phyloP scores from a whole-genome alignment of 2,797 vertebrate genomes.

The Platalea minor region DNA sequence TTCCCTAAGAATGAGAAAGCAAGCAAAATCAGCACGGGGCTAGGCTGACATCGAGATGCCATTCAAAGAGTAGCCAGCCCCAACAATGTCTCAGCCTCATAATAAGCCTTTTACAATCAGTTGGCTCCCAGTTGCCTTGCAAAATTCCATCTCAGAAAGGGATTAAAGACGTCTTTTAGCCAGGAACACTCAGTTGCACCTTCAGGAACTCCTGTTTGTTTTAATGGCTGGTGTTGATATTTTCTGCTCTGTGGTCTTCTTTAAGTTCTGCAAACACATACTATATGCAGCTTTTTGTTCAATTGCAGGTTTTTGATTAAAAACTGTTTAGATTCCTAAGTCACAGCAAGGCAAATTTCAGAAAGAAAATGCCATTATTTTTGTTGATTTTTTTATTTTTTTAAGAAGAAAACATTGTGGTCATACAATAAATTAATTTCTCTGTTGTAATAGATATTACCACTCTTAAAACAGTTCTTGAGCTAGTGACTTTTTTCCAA shows the following conservation, averaged over 20 bases:
- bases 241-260: background rate
- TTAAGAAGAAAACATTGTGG: background rate
- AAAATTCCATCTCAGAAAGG: slow-evolving; percentile 21
- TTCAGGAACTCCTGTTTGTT: background rate
- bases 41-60: background rate
- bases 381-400: background rate
- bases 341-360: background rate
- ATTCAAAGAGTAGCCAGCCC: slow-evolving; percentile 26
- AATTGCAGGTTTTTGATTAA: background rate
- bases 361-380: background rate
- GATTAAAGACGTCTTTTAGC: background rate
- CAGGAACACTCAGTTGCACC: background rate
- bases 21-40: background rate
- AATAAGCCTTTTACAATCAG: background rate
- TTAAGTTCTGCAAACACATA: background rate
- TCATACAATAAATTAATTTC: background rate
- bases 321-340: background rate
- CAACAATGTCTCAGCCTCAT: slow-evolving; percentile 23
- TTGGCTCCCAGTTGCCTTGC: background rate
- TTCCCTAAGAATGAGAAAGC: background rate
- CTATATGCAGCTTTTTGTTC: background rate
- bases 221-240: background rate
- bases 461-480: background rate
- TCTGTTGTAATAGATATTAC: background rate
- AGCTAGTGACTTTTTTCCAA: background rate